Percentiles rank a stretch among this genome's conserved stretches.
These are phyloP conservation scores for Copidosoma aretas DNA, from an alignment of 2,888 invertebrate genomes.

Conservation along the genomic window DNA sequence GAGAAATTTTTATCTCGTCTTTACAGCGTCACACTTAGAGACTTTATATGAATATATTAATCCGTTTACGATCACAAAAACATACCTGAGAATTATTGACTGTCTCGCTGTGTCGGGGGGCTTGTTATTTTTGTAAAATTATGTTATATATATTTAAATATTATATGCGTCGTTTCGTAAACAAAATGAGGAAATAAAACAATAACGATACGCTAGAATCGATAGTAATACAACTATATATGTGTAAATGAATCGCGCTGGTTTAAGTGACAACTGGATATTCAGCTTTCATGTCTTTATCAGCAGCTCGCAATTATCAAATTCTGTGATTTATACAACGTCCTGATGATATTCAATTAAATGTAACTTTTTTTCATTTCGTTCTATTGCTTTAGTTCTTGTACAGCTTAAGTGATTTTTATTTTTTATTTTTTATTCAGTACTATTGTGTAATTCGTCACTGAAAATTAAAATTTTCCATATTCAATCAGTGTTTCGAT, in stretches of 20 bases:
- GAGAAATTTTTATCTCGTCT: slow-evolving; percentile 38
- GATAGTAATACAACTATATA: slow-evolving; percentile 32
- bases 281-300: slow-evolving; percentile 39
- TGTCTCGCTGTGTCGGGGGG: slow-evolving; percentile 44
- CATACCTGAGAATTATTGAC: slow-evolving; percentile 29
- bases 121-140: slow-evolving; percentile 62
- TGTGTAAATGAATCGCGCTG: slow-evolving; percentile 37
- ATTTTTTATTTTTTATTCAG: background rate
- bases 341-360: slow-evolving; percentile 29
- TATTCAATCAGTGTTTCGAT: background rate
- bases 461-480: background rate
- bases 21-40: slow-evolving; percentile 37
- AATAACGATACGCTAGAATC: slow-evolving; percentile 40
- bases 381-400: slow-evolving; percentile 28
- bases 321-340: slow-evolving; percentile 42
- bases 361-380: slow-evolving; percentile 2
- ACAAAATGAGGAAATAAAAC: slow-evolving; percentile 34
- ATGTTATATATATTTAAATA: slow-evolving; percentile 61
- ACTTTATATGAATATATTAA: slow-evolving; percentile 34
- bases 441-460: background rate
- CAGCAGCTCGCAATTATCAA: slow-evolving; percentile 41
- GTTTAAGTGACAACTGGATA: slow-evolving; percentile 36
- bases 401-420: background rate
- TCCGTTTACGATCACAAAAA: slow-evolving; percentile 32
- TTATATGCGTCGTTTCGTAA: slow-evolving; percentile 51